These are phyloP conservation scores for Huso huso DNA, from an alignment of 2,797 vertebrate genomes.

Conservation along the genomic window DNA sequence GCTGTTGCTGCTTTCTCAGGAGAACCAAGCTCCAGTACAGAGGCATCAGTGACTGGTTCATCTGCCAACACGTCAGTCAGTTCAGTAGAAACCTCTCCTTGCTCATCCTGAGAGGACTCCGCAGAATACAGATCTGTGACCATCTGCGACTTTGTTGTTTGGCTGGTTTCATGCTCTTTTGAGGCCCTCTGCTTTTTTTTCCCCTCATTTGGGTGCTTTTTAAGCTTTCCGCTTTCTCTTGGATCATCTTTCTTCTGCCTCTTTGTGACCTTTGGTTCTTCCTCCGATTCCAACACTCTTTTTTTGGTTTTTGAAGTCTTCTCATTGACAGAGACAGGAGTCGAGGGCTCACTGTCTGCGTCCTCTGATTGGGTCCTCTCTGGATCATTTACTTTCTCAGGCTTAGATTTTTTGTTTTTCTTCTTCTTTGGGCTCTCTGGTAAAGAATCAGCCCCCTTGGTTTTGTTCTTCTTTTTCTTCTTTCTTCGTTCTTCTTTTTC, in stretches of 20 bases:
- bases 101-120: conserved; percentile 40
- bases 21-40: conserved; percentile 5
- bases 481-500: conserved; percentile 70
- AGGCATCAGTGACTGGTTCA: conserved; percentile 19
- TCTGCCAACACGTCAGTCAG: conserved; percentile 24
- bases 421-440: conserved; percentile 40
- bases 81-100: conserved; percentile 48
- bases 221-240: conserved; percentile 53
- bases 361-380: conserved; percentile 52
- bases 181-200: conserved; percentile 64
- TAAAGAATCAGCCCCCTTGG: conserved; percentile 37
- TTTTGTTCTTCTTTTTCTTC: conserved; percentile 48
- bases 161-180: conserved; percentile 59
- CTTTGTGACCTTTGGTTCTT: conserved; percentile 70
- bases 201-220: conserved; percentile 45
- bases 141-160: conserved; percentile 23
- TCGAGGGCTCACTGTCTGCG: conserved; percentile 23
- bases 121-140: conserved; percentile 45
- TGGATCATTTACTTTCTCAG: conserved; percentile 72
- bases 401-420: conserved; percentile 69
- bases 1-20: conserved; percentile 16
- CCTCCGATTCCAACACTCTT: conserved; percentile 64
- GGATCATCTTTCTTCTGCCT: conserved; percentile 73
- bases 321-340: conserved; percentile 30
- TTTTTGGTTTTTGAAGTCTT: conserved; percentile 69